Conservation (phyloP, 2,797 vertebrate species). For the Meriones psammophilus region DNA sequence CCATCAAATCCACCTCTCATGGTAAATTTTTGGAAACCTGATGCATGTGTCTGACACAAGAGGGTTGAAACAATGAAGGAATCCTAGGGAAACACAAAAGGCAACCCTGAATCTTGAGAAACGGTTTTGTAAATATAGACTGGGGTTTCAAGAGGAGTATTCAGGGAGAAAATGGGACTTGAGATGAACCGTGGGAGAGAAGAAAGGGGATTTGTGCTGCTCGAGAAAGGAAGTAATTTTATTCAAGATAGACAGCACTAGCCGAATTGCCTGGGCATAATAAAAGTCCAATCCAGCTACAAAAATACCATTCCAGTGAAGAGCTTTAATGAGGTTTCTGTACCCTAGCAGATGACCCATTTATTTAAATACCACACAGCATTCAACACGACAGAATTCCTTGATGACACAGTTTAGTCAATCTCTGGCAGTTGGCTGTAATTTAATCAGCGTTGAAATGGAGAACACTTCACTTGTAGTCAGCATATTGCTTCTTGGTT, state of each 20-base stretch:
- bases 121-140: neutral
- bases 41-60: neutral
- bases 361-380: conserved; percentile 73
- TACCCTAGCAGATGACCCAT: conserved; percentile 70
- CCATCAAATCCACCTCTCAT: neutral
- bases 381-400: conserved; percentile 73
- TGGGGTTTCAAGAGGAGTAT: neutral
- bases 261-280: conserved; percentile 43
- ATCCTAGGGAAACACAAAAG: neutral
- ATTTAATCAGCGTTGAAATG: conserved; percentile 67
- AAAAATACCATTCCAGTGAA: conserved; percentile 75
- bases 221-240: conserved; percentile 62
- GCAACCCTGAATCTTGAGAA: neutral
- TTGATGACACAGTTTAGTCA: conserved; percentile 68
- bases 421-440: conserved; percentile 66
- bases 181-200: conserved; percentile 34
- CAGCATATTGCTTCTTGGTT: conserved; percentile 55
- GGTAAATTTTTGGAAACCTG: neutral
- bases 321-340: conserved; percentile 77
- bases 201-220: conserved; percentile 20
- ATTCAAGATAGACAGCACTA: conserved; percentile 50
- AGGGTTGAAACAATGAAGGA: neutral
- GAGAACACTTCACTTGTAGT: conserved; percentile 49
- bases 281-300: conserved; percentile 74
- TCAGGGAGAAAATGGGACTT: conserved; percentile 11